A percentile compares a stretch with the other conserved stretches of the same genome.
Evolutionary conservation across 2,797 vertebrate species (phyloP).

Genomic region (Botia kubotai): DNA sequence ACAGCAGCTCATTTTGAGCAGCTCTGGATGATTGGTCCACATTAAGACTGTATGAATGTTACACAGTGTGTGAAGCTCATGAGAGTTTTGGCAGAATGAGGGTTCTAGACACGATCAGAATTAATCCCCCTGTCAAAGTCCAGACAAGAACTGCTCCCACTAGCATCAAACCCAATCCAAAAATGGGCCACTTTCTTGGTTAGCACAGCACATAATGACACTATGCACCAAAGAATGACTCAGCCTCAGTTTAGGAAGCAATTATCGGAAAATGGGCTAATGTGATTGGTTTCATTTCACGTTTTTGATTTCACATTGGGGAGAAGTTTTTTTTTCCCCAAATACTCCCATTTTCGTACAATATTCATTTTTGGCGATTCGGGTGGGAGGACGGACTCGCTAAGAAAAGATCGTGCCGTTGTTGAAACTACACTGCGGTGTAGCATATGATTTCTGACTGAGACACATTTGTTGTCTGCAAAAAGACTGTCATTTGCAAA

Average conservation of each 20-base stretch:
- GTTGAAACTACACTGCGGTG: conserved; percentile 1
- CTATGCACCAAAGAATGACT: conserved; percentile 47
- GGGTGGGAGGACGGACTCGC: neutral
- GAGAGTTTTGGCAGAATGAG: conserved; percentile 11
- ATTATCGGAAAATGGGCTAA: conserved; percentile 47
- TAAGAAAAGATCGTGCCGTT: neutral
- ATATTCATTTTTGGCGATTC: neutral
- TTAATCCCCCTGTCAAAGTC: conserved; percentile 23
- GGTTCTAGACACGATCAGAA: conserved; percentile 8
- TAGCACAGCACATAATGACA: conserved; percentile 26
- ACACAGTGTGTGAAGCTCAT: neutral
- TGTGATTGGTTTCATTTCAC: conserved; percentile 40
- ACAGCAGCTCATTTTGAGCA: neutral
- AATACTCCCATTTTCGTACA: conserved; percentile 10
- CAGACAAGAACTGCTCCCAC: conserved; percentile 34
- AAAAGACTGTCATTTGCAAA: conserved; percentile 27
- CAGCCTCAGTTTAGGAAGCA: conserved; percentile 39
- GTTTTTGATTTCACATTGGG: conserved; percentile 27
- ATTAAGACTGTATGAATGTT: neutral
- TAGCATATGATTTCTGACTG: neutral
- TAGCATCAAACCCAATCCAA: conserved; percentile 27
- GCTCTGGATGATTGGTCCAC: neutral
- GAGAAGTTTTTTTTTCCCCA: conserved; percentile 1
- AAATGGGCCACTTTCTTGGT: conserved; percentile 40
- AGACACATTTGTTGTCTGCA: conserved; percentile 6